Conservation (phyloP, 2,888 invertebrate species). For the Drosophila paramelanica region DNA sequence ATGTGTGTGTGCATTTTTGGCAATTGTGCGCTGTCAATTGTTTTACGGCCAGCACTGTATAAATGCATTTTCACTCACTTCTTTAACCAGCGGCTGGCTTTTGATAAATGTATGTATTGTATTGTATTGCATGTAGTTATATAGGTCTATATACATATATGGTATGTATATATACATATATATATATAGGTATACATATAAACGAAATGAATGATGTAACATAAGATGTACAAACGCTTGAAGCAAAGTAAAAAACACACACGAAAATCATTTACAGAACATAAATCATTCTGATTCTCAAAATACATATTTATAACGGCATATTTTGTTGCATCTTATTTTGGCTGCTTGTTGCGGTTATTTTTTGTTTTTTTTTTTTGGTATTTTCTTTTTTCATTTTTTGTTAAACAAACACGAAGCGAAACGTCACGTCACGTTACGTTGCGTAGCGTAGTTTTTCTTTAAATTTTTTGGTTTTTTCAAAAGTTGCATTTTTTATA, state of each 20-base stretch:
- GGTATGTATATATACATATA: conserved; percentile 15
- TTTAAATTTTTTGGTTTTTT: conserved; percentile 48
- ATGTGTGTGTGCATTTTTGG: conserved; percentile 52
- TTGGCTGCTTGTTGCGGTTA: conserved; percentile 44
- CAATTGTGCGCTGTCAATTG: conserved; percentile 59
- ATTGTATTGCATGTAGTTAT: conserved; percentile 25
- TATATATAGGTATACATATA: conserved; percentile 19
- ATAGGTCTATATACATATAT: conserved; percentile 14
- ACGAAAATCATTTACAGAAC: conserved; percentile 39
- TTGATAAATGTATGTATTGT: conserved; percentile 56
- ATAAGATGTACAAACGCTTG: conserved; percentile 43
- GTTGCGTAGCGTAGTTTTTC: conserved; percentile 31
- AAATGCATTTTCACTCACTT: conserved; percentile 65
- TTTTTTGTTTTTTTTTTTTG: neutral
- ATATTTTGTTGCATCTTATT: conserved; percentile 26
- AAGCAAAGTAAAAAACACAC: conserved; percentile 51
- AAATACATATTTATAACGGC: conserved; percentile 38
- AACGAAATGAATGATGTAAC: conserved; percentile 43
- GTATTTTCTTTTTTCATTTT: conserved; percentile 1
- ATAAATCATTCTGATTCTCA: conserved; percentile 34
- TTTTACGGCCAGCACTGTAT: conserved; percentile 49
- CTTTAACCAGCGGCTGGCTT: conserved; percentile 54
- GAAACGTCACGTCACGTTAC: conserved; percentile 14
- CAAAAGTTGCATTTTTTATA: conserved; percentile 75
- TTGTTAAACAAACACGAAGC: conserved; percentile 35